These are phyloP conservation scores for Zaprionus bogoriensis DNA, from an alignment of 2,888 invertebrate genomes.

Conservation along the genomic window DNA sequence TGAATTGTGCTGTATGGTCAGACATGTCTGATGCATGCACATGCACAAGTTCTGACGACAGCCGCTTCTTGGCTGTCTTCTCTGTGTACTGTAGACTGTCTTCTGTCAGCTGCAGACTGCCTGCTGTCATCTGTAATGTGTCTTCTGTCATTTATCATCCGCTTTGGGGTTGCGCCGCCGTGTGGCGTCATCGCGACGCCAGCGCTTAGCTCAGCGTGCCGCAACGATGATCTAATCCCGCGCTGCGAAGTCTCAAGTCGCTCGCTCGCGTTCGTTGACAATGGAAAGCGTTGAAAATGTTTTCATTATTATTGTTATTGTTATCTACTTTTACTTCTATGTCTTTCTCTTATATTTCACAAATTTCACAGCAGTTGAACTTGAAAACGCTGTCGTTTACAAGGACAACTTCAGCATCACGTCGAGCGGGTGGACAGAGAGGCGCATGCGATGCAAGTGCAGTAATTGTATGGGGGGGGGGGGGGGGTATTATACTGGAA, in stretches of 20 bases:
- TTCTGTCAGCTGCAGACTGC: constrained; percentile 4
- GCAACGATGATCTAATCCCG: constrained; percentile 57
- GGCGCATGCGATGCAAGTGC: too few relatives aligned
- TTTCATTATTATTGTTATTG: constrained; percentile 4
- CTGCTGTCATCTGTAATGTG: constrained; percentile 26
- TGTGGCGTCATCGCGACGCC: constrained; percentile 37
- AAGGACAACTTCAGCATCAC: constrained; percentile 4
- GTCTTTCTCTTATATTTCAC: not conserved
- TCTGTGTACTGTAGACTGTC: not conserved
- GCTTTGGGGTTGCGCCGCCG: constrained; percentile 1
- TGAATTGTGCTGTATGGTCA: not conserved
- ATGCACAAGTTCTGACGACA: constrained; percentile 2
- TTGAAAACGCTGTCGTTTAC: constrained; percentile 37
- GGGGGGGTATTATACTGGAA: too few relatives aligned
- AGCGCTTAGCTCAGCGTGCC: constrained; percentile 55
- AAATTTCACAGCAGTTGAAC: constrained; percentile 43
- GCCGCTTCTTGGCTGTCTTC: not conserved
- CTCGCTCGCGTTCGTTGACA: constrained; percentile 15
- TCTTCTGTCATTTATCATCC: constrained; percentile 44
- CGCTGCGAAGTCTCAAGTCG: constrained; percentile 8
- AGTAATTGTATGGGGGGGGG: too few relatives aligned
- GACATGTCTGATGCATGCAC: not conserved
- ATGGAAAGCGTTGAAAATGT: constrained; percentile 38
- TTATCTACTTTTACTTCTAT: not conserved
- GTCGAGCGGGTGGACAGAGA: not conserved